Evolutionary conservation across 2,888 invertebrate species (phyloP).

Genomic region (Electrophaes corylata): DNA sequence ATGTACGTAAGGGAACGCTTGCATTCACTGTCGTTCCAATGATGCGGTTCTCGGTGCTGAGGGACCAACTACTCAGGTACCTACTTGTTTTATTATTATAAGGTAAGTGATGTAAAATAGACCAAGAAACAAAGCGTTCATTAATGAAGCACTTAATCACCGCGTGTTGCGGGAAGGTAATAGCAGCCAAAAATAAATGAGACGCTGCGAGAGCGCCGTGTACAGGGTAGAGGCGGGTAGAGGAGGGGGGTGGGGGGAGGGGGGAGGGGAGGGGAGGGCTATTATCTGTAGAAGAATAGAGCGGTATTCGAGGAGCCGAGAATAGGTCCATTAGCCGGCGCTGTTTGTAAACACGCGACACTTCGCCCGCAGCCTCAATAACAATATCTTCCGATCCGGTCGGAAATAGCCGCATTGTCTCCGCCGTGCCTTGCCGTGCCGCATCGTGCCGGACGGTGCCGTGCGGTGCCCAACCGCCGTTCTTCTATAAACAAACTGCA

Average conservation of each 20-base stretch:
- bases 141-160: neutral
- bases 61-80: too few relatives aligned
- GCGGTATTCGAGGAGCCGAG: constrained; percentile 43
- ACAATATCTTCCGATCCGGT: constrained; percentile 14
- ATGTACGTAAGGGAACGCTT: too few relatives aligned
- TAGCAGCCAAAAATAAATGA: constrained; percentile 13
- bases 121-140: constrained; percentile 7
- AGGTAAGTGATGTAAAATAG: neutral
- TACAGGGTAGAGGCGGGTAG: too few relatives aligned
- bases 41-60: too few relatives aligned
- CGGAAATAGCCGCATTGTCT: constrained; percentile 49
- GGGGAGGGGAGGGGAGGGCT: constrained; percentile 13
- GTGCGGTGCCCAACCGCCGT: constrained; percentile 39
- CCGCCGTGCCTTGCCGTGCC: constrained; percentile 37
- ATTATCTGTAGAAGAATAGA: constrained; percentile 40
- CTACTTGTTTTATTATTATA: too few relatives aligned
- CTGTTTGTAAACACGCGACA: constrained; percentile 69
- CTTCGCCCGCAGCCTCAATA: constrained; percentile 32
- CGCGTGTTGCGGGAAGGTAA: neutral
- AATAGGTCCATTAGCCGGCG: constrained; percentile 71
- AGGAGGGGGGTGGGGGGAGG: too few relatives aligned
- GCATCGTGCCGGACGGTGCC: constrained; percentile 40
- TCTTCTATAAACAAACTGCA: constrained; percentile 61
- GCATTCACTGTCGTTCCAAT: too few relatives aligned
- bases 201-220: neutral